Evolutionary conservation across 2,888 invertebrate species (phyloP), one percentile per base, ranked within the genome.

Genomic region (Brassicogethes aeneus): DNA sequence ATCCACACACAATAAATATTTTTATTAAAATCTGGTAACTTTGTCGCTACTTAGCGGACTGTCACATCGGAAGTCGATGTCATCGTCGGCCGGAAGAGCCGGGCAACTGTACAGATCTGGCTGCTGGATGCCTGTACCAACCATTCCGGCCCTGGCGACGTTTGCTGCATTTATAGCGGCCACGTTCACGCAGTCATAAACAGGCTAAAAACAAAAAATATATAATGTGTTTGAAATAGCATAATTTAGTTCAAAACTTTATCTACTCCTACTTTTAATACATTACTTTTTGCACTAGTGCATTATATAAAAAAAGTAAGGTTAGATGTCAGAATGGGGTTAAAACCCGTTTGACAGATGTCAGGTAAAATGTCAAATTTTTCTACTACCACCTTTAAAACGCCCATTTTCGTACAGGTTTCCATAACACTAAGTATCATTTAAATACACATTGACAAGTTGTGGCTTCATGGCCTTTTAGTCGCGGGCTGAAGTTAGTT

Each of bases 111-210:
- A 64, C 31, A 63, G 46, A 39, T 64, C 60, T 2, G 60, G 57
- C 15, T 57, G 56, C 33, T 56, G 61, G 17, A 53, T 45, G 10
- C 36, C 37, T 17, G 47, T 47, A 13, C 43, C 43, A 2, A 37
- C 39, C 2, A 59, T 37, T 42, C 57, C 56, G 15, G 55, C 51
- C 34, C 60, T 54, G 34, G 56, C 55, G 8, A 72, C 56, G 58
- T 69, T 48, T 55, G 65, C 57, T 2, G 65, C 64, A 39, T 64
- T 66, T 34, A 69, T 62, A 2, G 68, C 62, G 38, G 75, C 72
- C 37, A 75, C 69, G 57, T 76, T 76, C 1, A 75, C 73, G 52
- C 75, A 75, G 58, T 75, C 75, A 45, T 76, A 75, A 34, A 75
- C 70, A 32, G 74, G 74, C 75, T 75, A 33, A 63, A 60, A 54